Evolutionary conservation across 2,888 invertebrate genomes (phyloP).

Genomic region (Machimus rusticus): DNA sequence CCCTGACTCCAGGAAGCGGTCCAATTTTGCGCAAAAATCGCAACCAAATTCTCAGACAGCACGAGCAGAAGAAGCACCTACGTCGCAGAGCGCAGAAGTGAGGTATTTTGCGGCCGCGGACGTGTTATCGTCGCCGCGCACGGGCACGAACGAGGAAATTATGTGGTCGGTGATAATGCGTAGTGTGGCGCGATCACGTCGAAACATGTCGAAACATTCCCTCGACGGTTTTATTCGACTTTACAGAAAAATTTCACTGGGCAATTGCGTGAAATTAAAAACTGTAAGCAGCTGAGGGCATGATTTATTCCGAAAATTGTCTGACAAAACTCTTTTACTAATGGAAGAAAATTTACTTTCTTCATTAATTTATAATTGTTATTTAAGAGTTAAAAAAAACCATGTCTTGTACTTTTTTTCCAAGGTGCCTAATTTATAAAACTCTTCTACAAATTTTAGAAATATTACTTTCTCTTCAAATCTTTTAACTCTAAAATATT

Average conservation of each 20-base stretch:
- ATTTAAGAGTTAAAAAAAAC: no score
- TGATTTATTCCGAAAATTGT: not conserved
- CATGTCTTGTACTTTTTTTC: no score
- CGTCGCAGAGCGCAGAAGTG: not conserved
- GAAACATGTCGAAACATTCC: not conserved
- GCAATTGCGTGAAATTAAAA: not conserved
- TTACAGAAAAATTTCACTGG: not conserved
- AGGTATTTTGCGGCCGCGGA: not conserved
- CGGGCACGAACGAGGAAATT: not conserved
- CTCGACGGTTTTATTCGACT: not conserved
- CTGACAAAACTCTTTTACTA: not conserved
- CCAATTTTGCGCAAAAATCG: not conserved
- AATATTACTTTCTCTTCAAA: no score
- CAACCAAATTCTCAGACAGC: not conserved
- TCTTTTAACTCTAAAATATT: no score
- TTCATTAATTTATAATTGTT: not conserved
- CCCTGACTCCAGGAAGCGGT: not conserved
- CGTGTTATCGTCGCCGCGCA: not conserved
- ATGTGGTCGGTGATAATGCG: not conserved
- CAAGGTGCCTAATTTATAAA: no score
- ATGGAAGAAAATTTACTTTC: not conserved
- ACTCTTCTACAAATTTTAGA: no score
- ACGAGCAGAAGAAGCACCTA: not conserved
- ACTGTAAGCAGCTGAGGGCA: not conserved
- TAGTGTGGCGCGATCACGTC: not conserved